Evolutionary conservation across 2,113 vertebrate species (phyloP).

Genomic region (Crocuta crocuta): DNA sequence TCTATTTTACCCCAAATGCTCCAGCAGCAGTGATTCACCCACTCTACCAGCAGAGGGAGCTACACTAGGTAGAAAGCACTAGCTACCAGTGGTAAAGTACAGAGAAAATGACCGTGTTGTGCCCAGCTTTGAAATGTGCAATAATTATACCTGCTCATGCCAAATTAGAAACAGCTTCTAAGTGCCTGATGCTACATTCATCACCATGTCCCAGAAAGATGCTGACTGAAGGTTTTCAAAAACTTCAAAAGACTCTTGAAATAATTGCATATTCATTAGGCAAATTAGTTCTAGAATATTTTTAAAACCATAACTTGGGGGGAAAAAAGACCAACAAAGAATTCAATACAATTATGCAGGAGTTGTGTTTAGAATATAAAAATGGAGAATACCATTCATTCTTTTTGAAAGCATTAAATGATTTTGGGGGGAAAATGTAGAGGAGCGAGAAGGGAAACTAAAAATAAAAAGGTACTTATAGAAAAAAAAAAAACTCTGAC

Average conservation of each 20-base stretch:
- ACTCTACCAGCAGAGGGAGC: not conserved
- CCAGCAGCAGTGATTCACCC: not conserved
- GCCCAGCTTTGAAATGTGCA: constrained; percentile 67
- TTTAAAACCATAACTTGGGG: constrained; percentile 81
- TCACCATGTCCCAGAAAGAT: constrained; percentile 76
- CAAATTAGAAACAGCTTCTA: constrained; percentile 70
- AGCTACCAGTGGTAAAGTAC: not conserved
- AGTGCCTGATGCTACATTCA: constrained; percentile 73
- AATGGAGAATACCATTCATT: constrained; percentile 62
- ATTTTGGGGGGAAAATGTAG: not conserved
- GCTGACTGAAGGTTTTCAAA: constrained; percentile 80
- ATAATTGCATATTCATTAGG: constrained; percentile 83
- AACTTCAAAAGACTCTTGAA: constrained; percentile 78
- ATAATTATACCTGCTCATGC: constrained; percentile 73
- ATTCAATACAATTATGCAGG: constrained; percentile 66
- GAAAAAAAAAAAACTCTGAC: constrained; percentile 51
- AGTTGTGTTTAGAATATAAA: constrained; percentile 78
- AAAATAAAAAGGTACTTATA: constrained; percentile 66
- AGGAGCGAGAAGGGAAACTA: constrained; percentile 18
- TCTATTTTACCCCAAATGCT: not conserved
- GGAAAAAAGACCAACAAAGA: constrained; percentile 67
- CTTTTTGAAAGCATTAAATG: constrained; percentile 63
- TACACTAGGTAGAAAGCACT: not conserved
- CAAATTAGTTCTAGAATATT: constrained; percentile 82
- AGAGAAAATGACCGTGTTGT: not conserved